Conservation (phyloP, 2,113 vertebrate species). For the Anser cygnoides region DNA sequence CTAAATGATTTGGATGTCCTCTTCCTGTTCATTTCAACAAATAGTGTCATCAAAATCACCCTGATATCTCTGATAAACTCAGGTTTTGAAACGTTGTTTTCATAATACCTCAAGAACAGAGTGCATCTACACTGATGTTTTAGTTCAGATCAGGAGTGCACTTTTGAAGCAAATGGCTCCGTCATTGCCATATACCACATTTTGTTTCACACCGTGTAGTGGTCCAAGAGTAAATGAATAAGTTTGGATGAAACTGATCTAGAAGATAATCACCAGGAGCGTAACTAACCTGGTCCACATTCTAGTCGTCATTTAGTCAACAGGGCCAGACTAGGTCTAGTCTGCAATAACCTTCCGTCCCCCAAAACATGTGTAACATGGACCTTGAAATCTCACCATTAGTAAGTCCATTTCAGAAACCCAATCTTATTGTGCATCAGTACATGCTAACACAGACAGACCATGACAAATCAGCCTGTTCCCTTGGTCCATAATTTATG, state of each 20-base stretch:
- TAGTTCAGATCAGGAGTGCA: not conserved
- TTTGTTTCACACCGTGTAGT: not conserved
- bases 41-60: not conserved
- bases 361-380: not conserved
- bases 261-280: not conserved
- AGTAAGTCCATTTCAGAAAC: not conserved
- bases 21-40: not conserved
- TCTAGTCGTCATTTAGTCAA: not conserved
- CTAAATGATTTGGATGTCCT: not conserved
- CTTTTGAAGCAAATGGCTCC: not conserved
- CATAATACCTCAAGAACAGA: not conserved
- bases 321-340: fast-evolving
- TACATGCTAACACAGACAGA: not conserved
- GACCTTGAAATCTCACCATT: not conserved
- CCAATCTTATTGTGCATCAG: not conserved
- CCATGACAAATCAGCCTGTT: not conserved
- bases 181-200: not conserved
- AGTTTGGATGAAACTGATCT: not conserved
- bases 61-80: not conserved
- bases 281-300: not conserved
- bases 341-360: not conserved
- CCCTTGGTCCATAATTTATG: not conserved
- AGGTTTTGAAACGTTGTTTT: not conserved
- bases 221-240: not conserved
- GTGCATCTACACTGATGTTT: not conserved